Evolutionary conservation across 2,888 invertebrate species (phyloP).

Genomic region (Oscheius sp.): DNA sequence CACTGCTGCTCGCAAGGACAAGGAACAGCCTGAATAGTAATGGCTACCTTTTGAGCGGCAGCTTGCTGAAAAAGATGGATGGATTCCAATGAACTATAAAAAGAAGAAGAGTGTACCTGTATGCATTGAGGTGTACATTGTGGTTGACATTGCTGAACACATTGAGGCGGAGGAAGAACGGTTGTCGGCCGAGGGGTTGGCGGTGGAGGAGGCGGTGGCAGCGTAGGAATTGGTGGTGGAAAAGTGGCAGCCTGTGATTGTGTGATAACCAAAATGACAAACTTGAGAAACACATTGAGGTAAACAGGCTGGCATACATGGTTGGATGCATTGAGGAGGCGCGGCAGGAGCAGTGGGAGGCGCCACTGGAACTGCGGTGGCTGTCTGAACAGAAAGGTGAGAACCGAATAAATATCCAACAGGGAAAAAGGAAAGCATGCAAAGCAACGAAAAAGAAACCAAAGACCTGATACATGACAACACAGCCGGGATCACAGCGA

Average conservation of each 20-base stretch:
- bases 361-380: constrained; percentile 3
- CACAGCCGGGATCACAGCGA: constrained; percentile 41
- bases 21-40: constrained; percentile 13
- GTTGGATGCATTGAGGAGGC: constrained; percentile 18
- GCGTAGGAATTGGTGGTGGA: constrained; percentile 14
- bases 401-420: not conserved
- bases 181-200: no score
- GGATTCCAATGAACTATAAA: not conserved
- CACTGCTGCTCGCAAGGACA: constrained; percentile 49
- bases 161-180: constrained; percentile 22
- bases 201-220: constrained; percentile 17
- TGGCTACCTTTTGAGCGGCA: constrained; percentile 3
- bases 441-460: constrained; percentile 6
- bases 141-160: constrained; percentile 36
- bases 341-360: not conserved
- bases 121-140: constrained; percentile 47
- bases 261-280: not conserved
- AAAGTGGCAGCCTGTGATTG: constrained; percentile 13
- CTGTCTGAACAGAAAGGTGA: constrained; percentile 1
- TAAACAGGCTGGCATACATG: constrained; percentile 4
- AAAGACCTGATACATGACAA: constrained; percentile 28
- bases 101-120: constrained; percentile 29
- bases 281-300: constrained; percentile 1
- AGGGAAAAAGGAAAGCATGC: not conserved
- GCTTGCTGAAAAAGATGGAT: constrained; percentile 7